Conservation (phyloP, 2,797 vertebrate genomes). For the Coracias cyanogaster region DNA sequence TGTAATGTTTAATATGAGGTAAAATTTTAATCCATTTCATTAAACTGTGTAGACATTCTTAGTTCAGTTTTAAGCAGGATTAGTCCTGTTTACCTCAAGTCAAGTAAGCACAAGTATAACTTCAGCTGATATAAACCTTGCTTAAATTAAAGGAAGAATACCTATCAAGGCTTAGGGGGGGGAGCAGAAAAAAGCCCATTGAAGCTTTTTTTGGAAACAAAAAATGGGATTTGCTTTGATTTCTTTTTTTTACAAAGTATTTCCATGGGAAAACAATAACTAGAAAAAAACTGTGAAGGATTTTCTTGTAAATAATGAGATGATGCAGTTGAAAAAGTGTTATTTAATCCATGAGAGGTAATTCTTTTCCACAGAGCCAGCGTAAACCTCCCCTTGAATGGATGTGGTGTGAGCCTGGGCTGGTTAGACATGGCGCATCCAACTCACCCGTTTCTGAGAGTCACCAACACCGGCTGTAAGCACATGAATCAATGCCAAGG, state of each 20-base stretch:
- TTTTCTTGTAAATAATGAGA: neutral
- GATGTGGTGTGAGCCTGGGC: neutral
- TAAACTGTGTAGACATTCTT: constrained; percentile 52
- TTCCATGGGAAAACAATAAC: constrained; percentile 28
- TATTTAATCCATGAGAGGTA: neutral
- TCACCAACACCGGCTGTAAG: accelerated
- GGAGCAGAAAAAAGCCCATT: neutral
- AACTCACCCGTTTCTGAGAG: neutral
- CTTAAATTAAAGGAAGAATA: constrained; percentile 18
- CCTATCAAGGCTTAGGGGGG: neutral
- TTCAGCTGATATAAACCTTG: constrained; percentile 17
- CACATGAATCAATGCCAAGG: neutral
- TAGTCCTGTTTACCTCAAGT: constrained; percentile 40
- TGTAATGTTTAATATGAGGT: constrained; percentile 44
- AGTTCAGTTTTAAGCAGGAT: constrained; percentile 54
- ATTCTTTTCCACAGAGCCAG: neutral
- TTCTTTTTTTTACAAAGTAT: neutral
- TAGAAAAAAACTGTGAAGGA: neutral
- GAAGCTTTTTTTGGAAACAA: neutral
- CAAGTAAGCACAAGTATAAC: constrained; percentile 57
- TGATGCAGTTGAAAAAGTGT: neutral
- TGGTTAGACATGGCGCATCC: accelerated
- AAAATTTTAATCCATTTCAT: constrained; percentile 64
- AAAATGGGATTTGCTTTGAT: neutral
- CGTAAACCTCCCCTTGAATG: neutral